Conservation (phyloP, 2,888 invertebrate species). For the Hemithea aestivaria region DNA sequence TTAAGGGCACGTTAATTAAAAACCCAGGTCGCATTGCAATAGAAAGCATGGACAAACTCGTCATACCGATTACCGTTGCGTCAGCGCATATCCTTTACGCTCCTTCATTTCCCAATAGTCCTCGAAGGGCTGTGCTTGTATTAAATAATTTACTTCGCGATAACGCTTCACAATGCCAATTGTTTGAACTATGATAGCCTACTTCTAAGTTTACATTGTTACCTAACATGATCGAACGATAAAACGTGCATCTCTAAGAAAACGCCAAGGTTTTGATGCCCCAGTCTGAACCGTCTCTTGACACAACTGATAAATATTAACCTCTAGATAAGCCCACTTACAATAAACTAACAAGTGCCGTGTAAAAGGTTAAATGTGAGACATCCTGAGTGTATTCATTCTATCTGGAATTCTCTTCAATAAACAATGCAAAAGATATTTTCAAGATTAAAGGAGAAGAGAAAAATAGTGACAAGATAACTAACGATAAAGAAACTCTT, state of each 20-base stretch:
- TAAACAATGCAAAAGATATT: slow-evolving; percentile 23
- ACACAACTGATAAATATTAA: slow-evolving; percentile 55
- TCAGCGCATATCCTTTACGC: slow-evolving; percentile 23
- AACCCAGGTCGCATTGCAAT: slow-evolving; percentile 35
- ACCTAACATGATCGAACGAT: slow-evolving; percentile 34
- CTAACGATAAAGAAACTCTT: slow-evolving; percentile 28
- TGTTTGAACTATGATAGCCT: slow-evolving; percentile 27
- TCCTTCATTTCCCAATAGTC: slow-evolving; percentile 35
- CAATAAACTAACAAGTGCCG: slow-evolving; percentile 35
- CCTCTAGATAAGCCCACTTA: slow-evolving; percentile 44
- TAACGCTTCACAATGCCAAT: slow-evolving; percentile 19
- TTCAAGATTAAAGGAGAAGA: slow-evolving; percentile 45
- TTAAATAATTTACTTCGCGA: slow-evolving; percentile 6
- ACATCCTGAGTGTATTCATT: slow-evolving; percentile 23
- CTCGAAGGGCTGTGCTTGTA: slow-evolving; percentile 31
- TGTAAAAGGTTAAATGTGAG: slow-evolving; percentile 31
- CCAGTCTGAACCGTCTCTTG: slow-evolving; percentile 38
- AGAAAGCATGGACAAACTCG: slow-evolving; percentile 40
- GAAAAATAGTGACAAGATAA: slow-evolving; percentile 41
- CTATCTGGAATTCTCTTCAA: slow-evolving; percentile 7
- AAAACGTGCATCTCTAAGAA: too few relatives aligned
- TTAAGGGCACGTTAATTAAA: slow-evolving; percentile 29
- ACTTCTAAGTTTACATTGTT: slow-evolving; percentile 16
- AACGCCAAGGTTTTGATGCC: slow-evolving; percentile 46
- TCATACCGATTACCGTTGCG: slow-evolving; percentile 36